Percentiles rank a stretch among this genome's conserved stretches.
Conservation (phyloP, 2,113 vertebrate genomes). For the Ophiodon elongatus region DNA sequence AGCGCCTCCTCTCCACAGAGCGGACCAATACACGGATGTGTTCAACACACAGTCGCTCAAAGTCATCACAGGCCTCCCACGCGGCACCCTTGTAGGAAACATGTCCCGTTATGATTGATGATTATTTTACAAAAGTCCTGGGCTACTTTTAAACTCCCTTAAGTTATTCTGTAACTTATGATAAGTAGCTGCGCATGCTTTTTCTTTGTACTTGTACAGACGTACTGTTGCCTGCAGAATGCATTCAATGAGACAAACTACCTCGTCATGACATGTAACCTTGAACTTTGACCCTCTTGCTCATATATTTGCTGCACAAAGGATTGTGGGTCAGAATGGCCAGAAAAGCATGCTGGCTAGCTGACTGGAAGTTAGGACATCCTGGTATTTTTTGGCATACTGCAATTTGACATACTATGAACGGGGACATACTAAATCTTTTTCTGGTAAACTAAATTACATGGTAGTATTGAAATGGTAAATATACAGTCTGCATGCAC, state of each 20-base stretch:
- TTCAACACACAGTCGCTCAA: slow-evolving; percentile 40
- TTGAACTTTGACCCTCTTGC: too few species aligned
- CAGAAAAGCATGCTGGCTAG: too few species aligned
- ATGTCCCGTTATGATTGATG: not conserved
- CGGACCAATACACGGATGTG: not conserved
- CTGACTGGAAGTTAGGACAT: not conserved
- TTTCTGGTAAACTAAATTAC: not conserved
- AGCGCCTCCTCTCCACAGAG: slow-evolving; percentile 36
- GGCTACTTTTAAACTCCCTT: not conserved
- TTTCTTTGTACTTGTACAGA: too few species aligned
- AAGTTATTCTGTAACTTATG: not conserved
- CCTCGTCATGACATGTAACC: not conserved
- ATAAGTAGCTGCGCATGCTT: not conserved
- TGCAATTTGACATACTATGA: not conserved
- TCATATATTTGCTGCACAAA: too few species aligned
- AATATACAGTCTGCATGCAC: not conserved
- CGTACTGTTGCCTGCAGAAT: too few species aligned
- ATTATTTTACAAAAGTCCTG: not conserved
- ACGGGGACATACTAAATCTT: not conserved
- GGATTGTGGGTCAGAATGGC: too few species aligned
- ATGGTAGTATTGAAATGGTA: not conserved
- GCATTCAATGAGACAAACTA: not conserved
- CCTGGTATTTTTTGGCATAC: not conserved
- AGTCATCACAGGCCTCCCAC: slow-evolving; percentile 48
- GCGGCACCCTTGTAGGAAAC: slow-evolving; percentile 49